Evolutionary conservation across 2,113 vertebrate genomes (phyloP).

Genomic region (Alligator mississippiensis): DNA sequence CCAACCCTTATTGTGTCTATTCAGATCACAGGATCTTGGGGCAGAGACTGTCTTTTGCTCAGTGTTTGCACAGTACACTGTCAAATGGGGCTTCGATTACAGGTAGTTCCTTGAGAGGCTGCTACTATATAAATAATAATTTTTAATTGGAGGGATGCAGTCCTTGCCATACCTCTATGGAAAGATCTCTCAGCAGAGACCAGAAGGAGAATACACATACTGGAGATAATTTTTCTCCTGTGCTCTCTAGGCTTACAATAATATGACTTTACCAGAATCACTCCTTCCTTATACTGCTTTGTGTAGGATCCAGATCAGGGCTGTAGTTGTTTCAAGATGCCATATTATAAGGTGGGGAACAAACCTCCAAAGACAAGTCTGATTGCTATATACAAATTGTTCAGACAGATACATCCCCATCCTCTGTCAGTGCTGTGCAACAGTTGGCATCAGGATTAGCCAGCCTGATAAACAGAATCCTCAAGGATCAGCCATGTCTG

Average conservation of each 20-base stretch:
- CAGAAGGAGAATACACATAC: background rate
- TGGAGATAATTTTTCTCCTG: background rate
- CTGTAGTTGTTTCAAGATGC: background rate
- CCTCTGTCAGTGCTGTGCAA: background rate
- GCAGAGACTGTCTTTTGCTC: background rate
- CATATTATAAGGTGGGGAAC: background rate
- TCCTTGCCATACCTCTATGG: background rate
- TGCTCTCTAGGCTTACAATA: background rate
- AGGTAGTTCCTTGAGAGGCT: too few relatives aligned
- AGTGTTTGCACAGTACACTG: background rate
- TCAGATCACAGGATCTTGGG: background rate
- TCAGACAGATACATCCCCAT: background rate
- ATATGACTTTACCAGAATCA: background rate
- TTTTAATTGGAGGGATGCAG: background rate
- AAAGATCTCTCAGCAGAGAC: background rate
- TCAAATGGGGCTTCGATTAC: background rate
- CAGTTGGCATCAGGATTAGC: background rate
- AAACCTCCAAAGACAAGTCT: background rate
- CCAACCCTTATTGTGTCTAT: too few relatives aligned
- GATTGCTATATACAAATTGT: background rate
- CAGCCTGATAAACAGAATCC: background rate
- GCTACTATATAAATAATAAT: background rate
- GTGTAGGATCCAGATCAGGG: background rate
- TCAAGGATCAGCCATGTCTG: background rate
- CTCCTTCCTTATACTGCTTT: background rate